Base-by-base conservation (phyloP, 2,888 invertebrate genomes). In the Drosophila acutilabella region DNA sequence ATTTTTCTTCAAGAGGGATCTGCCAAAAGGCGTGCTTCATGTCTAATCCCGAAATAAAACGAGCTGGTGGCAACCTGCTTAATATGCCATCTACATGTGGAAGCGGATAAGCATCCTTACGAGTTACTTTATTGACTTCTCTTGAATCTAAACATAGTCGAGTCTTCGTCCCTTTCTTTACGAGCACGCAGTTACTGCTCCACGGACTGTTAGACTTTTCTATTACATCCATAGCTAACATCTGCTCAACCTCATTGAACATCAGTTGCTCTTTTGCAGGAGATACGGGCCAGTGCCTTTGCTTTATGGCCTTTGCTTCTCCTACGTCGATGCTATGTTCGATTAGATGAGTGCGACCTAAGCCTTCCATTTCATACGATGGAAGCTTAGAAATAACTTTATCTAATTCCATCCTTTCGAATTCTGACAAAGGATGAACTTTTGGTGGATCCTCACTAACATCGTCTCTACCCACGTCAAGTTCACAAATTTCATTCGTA, bases 21-120 rank as follows among this genome's bases (percentile, higher is more conserved):
- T 48, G 48, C 48, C 48, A 48, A 14, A 30, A 48, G 8, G 48
- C 48, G 16, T 48, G 30, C 30, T 48, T 18, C 30, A 54, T 41
- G 13, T 53, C 53, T 7, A 41, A 2, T 1, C 41, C 16, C 4
- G n/a, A 30, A 8, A 54, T 42, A 3, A 42, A 42, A 16, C 30
- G 26, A 8, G 42, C 54, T 4, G 41, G 26, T 3, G 42, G 30
- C 5, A 42, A 10, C 16, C 54, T 26, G 5, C 30, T 30, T 4
- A 54, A 13, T 11, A 54, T 54, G 11, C 42, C 54, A 13, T 42
- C 41, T 1, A 42, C 18, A 7, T 42, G 26, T 5, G 53, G 41
- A 11, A 53, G 26, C 30, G 8, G 30, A 2, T 30, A 30, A 2
- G 30, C 30, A 30, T 30, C 30, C 30, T 30, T 30, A 1, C 26